phyloP scores from a whole-genome alignment of 2,113 vertebrate genomes.

The Tychaedon coryphoeus region DNA sequence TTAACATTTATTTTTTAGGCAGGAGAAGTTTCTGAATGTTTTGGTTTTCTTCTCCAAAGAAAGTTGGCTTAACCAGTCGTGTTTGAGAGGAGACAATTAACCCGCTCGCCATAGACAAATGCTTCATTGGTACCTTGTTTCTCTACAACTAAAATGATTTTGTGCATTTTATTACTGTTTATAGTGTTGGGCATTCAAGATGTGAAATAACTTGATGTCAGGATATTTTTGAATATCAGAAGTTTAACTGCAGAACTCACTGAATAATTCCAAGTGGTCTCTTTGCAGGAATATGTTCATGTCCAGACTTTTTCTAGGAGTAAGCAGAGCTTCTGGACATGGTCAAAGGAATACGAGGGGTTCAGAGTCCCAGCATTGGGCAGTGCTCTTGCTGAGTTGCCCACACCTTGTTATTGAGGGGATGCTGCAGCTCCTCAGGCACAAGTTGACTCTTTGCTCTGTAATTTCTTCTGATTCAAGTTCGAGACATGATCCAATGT shows the following conservation, averaged over 20 bases:
- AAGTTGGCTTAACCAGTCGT: slow-evolving; percentile 32
- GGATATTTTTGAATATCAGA: not conserved
- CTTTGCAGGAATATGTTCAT: not conserved
- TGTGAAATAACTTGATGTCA: not conserved
- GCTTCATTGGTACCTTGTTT: slow-evolving; percentile 39
- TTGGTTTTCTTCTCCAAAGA: slow-evolving; percentile 2
- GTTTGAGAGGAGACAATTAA: not conserved
- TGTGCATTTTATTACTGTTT: slow-evolving; percentile 49
- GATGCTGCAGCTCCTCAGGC: not conserved
- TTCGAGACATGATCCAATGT: not conserved
- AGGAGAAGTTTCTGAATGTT: not conserved
- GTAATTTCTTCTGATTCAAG: not conserved
- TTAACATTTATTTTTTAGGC: slow-evolving; percentile 4
- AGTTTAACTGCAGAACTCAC: not conserved
- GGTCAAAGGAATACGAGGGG: not conserved
- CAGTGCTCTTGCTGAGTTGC: not conserved
- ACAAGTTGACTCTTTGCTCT: not conserved
- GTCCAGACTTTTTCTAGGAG: not conserved
- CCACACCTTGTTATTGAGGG: not conserved
- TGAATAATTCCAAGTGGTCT: not conserved
- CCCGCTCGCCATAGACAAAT: not conserved
- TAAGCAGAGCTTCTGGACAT: not conserved
- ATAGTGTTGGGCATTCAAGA: slow-evolving; percentile 46
- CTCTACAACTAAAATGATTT: slow-evolving; percentile 2
- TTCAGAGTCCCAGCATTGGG: not conserved